Conservation (phyloP, 1,140 invertebrate species). For the Caenorhabditis briggsae region DNA sequence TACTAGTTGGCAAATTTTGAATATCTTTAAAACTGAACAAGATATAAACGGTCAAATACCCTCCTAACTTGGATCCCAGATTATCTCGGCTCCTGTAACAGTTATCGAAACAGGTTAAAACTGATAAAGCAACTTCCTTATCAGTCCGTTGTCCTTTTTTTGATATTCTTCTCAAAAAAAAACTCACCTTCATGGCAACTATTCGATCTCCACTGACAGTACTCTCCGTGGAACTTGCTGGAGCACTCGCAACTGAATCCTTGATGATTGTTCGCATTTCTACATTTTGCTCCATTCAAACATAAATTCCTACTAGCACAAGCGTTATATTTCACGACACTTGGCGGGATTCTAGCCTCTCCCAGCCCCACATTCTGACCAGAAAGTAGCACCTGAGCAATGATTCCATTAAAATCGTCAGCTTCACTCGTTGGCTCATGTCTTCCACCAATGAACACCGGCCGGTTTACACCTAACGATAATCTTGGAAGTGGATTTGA, state of each 20-base stretch:
- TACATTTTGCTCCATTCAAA: conserved; percentile 45
- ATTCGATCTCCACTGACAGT: conserved; percentile 67
- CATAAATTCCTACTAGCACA: conserved; percentile 37
- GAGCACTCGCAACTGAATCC: conserved; percentile 68
- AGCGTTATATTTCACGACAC: conserved; percentile 21
- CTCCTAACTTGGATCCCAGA: too few species aligned
- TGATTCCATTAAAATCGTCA: conserved; percentile 30
- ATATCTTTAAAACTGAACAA: too few species aligned
- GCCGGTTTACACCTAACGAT: neutral
- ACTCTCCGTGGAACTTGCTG: conserved; percentile 59
- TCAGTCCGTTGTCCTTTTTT: too few species aligned
- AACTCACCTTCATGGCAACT: conserved; percentile 64
- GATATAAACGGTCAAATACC: too few species aligned
- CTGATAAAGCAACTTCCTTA: too few species aligned
- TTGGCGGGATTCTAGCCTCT: neutral
- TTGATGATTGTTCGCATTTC: conserved; percentile 61
- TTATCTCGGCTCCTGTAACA: too few species aligned
- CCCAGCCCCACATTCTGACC: conserved; percentile 19
- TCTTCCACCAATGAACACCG: conserved; percentile 37
- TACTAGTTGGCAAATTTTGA: too few species aligned
- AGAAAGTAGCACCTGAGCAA: conserved; percentile 48
- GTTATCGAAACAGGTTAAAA: too few species aligned
- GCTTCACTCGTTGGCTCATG: conserved; percentile 29
- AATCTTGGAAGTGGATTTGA: conserved; percentile 24
- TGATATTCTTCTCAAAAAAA: too few species aligned